Conservation (phyloP, 2,113 vertebrate species). For the Rhombomys opimus region DNA sequence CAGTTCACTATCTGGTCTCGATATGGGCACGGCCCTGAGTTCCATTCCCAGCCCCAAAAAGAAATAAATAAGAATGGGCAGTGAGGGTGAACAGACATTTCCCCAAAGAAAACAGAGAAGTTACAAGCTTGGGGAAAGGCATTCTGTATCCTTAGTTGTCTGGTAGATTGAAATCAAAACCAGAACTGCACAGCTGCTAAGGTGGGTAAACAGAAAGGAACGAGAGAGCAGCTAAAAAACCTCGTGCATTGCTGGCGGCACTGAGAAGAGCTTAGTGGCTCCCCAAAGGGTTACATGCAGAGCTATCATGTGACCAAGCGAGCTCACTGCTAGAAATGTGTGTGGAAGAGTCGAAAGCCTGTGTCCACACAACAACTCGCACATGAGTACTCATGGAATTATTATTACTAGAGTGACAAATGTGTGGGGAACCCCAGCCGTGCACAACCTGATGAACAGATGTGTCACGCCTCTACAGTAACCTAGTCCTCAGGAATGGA, state of each 20-base stretch:
- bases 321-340: not conserved
- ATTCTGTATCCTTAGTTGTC: not conserved
- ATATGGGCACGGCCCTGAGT: not conserved
- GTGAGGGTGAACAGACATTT: not conserved
- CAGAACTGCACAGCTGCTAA: not conserved
- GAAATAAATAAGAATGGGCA: not conserved
- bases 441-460: not conserved
- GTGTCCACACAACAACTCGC: not conserved
- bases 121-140: not conserved
- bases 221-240: not conserved
- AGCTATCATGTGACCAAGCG: not conserved
- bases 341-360: not conserved
- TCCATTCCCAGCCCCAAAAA: not conserved
- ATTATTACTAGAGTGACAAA: not conserved
- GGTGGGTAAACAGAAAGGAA: not conserved
- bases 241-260: not conserved
- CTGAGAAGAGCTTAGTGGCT: not conserved
- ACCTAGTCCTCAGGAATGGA: not conserved
- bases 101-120: constrained; percentile 17
- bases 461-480: not conserved
- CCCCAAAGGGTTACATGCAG: not conserved
- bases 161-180: constrained; percentile 9
- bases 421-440: not conserved
- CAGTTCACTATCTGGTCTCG: not conserved
- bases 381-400: not conserved